These are phyloP conservation scores for Drosophila mimica DNA, from an alignment of 2,888 invertebrate species.

Conservation along the genomic window DNA sequence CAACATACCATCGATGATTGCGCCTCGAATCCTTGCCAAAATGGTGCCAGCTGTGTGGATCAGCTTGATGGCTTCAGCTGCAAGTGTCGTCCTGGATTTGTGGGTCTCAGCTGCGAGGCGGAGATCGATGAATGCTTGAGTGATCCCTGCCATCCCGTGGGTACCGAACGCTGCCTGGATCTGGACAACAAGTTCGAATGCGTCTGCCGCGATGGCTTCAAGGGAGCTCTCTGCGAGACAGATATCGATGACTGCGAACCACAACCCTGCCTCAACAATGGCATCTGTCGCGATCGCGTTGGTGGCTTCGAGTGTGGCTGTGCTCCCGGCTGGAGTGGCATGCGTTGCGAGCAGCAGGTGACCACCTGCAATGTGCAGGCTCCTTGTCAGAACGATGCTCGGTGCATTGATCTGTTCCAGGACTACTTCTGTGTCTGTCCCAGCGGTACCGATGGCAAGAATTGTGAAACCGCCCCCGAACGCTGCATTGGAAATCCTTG, in stretches of 20 bases:
- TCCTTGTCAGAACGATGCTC: constrained; percentile 97
- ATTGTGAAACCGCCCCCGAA: constrained; percentile 98
- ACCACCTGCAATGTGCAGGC: constrained; percentile 92
- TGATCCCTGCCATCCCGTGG: constrained; percentile 95
- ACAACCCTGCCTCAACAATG: constrained; percentile 95
- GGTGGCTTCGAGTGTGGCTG: constrained; percentile 94
- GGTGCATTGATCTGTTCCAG: constrained; percentile 95
- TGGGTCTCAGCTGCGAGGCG: constrained; percentile 96
- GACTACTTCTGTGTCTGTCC: constrained; percentile 89
- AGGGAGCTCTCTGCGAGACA: constrained; percentile 92
- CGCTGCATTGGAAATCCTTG: constrained; percentile 90
- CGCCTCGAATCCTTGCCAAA: constrained; percentile 94
- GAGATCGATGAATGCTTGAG: constrained; percentile 96
- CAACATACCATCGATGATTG: constrained; percentile 98
- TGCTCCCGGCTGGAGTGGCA: constrained; percentile 94
- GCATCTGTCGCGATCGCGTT: constrained; percentile 93
- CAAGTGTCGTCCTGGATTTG: constrained; percentile 96
- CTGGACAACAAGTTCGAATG: constrained; percentile 94
- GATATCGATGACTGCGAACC: constrained; percentile 95
- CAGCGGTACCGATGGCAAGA: constrained; percentile 97
- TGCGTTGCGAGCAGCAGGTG: constrained; percentile 93
- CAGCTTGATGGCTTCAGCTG: constrained; percentile 96
- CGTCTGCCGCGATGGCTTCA: constrained; percentile 94
- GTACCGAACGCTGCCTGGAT: constrained; percentile 95
- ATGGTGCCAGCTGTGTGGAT: constrained; percentile 95